phyloP scores from a whole-genome alignment of 1,140 invertebrate genomes.

The Argopecten irradians region DNA sequence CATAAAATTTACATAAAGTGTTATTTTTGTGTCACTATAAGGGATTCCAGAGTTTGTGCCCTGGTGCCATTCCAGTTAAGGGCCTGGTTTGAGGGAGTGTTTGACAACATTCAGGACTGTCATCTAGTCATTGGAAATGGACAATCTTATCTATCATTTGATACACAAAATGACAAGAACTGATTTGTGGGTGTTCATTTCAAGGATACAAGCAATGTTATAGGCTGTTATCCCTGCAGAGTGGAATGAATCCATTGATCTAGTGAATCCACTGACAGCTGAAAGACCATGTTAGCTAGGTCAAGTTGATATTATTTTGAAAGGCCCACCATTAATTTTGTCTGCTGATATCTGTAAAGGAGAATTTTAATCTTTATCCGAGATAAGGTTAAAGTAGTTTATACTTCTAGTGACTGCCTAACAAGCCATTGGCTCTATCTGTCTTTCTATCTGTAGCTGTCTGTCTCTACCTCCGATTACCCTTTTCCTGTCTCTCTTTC shows the following conservation, averaged over 20 bases:
- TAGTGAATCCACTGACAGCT: background rate
- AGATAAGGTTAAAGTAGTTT: background rate
- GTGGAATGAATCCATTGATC: slow-evolving; percentile 1
- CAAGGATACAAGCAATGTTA: background rate
- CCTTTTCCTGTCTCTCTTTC: too few relatives aligned
- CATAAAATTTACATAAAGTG: too few relatives aligned
- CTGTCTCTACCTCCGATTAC: too few relatives aligned
- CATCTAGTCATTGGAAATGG: background rate
- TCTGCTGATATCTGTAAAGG: background rate
- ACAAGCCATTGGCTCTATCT: background rate
- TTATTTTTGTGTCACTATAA: too few relatives aligned
- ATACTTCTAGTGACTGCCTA: background rate
- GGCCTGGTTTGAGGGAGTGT: background rate
- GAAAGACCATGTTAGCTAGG: slow-evolving; percentile 14
- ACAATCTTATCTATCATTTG: slow-evolving; percentile 9
- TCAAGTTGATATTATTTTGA: slow-evolving; percentile 16
- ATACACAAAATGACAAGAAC: background rate
- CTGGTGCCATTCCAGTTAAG: background rate
- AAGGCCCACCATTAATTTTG: background rate
- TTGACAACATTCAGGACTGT: background rate
- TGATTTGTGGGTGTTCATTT: slow-evolving; percentile 21
- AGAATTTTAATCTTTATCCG: background rate
- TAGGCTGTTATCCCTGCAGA: background rate
- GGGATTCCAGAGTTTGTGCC: too few relatives aligned
- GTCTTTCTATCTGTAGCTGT: background rate